phyloP scores from a whole-genome alignment of 2,113 vertebrate species.

The Sinosuthora webbiana region DNA sequence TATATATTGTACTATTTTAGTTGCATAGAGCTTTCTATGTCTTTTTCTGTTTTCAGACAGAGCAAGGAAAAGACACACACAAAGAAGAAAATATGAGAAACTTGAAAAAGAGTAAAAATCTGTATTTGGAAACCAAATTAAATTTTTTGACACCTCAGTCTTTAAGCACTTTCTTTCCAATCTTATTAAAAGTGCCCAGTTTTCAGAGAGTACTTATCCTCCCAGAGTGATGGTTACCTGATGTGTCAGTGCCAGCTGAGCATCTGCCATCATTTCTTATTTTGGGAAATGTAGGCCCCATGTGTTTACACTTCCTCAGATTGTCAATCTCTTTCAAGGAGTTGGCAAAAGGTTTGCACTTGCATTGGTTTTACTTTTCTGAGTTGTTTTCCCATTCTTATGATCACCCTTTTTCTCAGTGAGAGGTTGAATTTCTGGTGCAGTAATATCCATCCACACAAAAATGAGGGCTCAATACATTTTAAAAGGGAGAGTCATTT shows the following conservation, averaged over 20 bases:
- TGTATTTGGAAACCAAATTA: neutral
- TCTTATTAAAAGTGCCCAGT: neutral
- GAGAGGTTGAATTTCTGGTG: neutral
- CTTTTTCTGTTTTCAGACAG: neutral
- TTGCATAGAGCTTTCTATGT: neutral
- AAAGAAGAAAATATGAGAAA: neutral
- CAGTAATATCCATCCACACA: neutral
- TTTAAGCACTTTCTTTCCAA: neutral
- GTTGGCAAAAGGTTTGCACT: neutral
- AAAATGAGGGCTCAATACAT: neutral
- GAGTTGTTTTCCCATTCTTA: neutral
- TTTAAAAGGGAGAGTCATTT: neutral
- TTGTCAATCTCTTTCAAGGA: neutral
- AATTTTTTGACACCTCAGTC: neutral
- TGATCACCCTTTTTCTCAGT: neutral
- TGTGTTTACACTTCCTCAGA: neutral
- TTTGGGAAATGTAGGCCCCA: neutral
- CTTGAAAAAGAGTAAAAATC: neutral
- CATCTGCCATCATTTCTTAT: neutral
- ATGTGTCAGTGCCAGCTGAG: neutral
- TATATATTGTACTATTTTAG: neutral
- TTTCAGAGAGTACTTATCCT: neutral
- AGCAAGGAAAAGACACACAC: neutral
- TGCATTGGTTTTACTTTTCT: neutral
- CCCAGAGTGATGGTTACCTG: neutral